A percentile compares a stretch with the other conserved stretches of the same genome.
phyloP scores from a whole-genome alignment of 2,113 vertebrate genomes.

The Poeciliopsis turrubarensis region DNA sequence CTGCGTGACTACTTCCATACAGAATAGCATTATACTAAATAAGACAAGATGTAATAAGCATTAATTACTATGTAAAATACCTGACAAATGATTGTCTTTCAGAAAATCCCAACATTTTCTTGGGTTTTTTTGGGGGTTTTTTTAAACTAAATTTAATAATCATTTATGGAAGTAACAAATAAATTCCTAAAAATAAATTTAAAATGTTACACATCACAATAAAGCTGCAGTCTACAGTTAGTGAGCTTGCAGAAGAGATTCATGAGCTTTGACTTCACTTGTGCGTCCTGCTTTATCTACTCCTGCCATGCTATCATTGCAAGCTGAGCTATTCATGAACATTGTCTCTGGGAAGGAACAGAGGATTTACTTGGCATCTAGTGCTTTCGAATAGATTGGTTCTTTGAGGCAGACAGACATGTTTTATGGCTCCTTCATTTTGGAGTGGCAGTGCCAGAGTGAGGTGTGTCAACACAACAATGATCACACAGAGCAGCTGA shows the following conservation, averaged over 20 bases:
- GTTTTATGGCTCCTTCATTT: slow-evolving; percentile 64
- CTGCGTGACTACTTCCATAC: background rate
- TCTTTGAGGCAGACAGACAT: slow-evolving; percentile 67
- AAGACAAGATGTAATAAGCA: background rate
- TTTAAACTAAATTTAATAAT: background rate
- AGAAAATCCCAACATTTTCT: background rate
- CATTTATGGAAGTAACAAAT: background rate
- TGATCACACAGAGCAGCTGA: slow-evolving; percentile 54
- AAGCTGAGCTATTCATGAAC: slow-evolving; percentile 45
- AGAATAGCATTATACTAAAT: background rate
- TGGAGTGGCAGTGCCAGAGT: slow-evolving; percentile 68
- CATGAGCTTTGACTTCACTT: slow-evolving; percentile 2
- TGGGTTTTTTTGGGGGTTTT: too few species aligned
- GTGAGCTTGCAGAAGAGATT: slow-evolving; percentile 5
- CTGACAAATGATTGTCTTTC: background rate
- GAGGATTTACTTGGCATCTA: slow-evolving; percentile 52
- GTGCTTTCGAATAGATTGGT: slow-evolving; percentile 59
- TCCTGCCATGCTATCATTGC: slow-evolving; percentile 34
- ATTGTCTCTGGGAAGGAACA: slow-evolving; percentile 49
- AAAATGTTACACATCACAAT: background rate
- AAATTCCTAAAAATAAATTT: background rate
- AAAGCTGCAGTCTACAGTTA: background rate
- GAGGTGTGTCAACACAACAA: slow-evolving; percentile 58
- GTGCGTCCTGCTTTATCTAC: slow-evolving; percentile 31
- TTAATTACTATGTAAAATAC: background rate